A percentile compares a stretch with the other conserved stretches of the same genome.
These are phyloP conservation scores for Botia almorhae DNA, from an alignment of 2,797 vertebrate species.

Conservation along the genomic window DNA sequence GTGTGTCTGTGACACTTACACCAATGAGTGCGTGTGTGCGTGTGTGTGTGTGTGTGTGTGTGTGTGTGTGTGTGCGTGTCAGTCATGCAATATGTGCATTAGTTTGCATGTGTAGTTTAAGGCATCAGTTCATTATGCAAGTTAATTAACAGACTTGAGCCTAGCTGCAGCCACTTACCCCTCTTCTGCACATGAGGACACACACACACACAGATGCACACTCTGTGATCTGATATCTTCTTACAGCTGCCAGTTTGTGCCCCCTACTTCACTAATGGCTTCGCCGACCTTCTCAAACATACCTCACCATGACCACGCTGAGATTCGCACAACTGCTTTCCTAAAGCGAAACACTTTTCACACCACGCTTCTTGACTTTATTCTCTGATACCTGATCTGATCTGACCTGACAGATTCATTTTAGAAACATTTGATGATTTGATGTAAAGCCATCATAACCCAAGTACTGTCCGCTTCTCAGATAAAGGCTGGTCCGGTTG, in stretches of 20 bases:
- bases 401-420: conserved; percentile 43
- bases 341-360: not conserved
- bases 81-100: conserved; percentile 39
- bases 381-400: conserved; percentile 41
- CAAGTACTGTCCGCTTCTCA: not conserved
- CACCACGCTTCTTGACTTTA: not conserved
- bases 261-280: conserved; percentile 73
- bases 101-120: conserved; percentile 51
- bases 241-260: conserved; percentile 72
- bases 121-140: conserved; percentile 51
- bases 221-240: conserved; percentile 72
- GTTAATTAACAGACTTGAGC: conserved; percentile 67
- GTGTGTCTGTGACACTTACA: conserved; percentile 35
- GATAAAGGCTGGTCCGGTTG: not conserved
- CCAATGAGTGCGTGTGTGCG: conserved; percentile 5
- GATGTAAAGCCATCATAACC: conserved; percentile 33
- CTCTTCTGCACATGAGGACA: not conserved
- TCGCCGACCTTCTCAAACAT: conserved; percentile 70
- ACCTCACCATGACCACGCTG: conserved; percentile 57
- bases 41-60: conserved; percentile 50
- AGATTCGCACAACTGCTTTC: conserved; percentile 54
- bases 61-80: conserved; percentile 55
- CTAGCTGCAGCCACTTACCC: conserved; percentile 54
- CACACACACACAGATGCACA: conserved; percentile 27
- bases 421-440: conserved; percentile 34